Conservation (phyloP, 2,797 vertebrate genomes). For the Diglossa cyanea region DNA sequence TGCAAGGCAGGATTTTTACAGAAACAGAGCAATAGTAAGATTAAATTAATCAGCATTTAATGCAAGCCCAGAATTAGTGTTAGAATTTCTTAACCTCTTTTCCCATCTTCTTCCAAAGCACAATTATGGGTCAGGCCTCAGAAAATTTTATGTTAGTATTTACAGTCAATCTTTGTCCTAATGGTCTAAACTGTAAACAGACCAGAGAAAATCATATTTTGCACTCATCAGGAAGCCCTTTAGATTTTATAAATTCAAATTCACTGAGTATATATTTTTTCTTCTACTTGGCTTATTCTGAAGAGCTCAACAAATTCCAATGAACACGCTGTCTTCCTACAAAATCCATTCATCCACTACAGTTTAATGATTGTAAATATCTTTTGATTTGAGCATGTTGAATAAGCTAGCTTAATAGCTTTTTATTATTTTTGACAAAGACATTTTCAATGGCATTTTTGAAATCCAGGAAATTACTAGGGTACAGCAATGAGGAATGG, state of each 20-base stretch:
- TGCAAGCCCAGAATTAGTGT: background rate
- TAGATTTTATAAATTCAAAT: background rate
- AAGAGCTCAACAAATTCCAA: constrained; percentile 31
- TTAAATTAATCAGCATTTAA: background rate
- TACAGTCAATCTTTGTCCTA: background rate
- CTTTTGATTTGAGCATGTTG: constrained; percentile 22
- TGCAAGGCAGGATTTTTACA: background rate
- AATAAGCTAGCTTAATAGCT: constrained; percentile 24
- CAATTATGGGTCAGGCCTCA: background rate
- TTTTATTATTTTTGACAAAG: constrained; percentile 56
- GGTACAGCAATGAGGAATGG: constrained; percentile 24
- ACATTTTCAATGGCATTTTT: constrained; percentile 25
- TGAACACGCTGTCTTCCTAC: constrained; percentile 23
- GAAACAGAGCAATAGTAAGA: background rate
- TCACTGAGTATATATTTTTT: background rate
- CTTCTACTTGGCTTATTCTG: constrained; percentile 2
- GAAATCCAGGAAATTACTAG: constrained; percentile 45
- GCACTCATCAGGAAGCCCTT: background rate
- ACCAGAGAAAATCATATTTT: background rate
- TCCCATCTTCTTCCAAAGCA: background rate
- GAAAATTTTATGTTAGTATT: background rate
- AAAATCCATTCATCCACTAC: constrained; percentile 27
- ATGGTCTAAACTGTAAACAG: background rate
- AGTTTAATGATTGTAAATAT: constrained; percentile 8
- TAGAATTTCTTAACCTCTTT: background rate